These are phyloP conservation scores for Aldabrachelys gigantea DNA, from an alignment of 2,113 vertebrate species.

Conservation along the genomic window DNA sequence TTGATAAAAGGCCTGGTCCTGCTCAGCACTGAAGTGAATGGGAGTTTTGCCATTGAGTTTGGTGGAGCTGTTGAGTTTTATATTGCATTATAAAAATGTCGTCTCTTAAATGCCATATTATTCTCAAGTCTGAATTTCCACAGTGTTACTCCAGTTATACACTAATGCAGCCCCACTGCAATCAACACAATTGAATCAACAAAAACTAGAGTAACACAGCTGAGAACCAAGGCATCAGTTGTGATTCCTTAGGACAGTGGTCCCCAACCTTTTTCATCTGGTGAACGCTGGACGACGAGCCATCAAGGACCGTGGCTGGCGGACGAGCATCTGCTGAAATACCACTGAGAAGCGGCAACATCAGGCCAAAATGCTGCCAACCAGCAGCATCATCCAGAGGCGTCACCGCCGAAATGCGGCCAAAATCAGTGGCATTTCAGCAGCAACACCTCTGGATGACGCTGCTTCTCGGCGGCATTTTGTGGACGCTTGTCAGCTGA, in stretches of 20 bases:
- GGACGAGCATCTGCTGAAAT: too few species aligned
- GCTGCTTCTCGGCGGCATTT: too few species aligned
- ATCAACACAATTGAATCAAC: background rate
- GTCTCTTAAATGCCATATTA: background rate
- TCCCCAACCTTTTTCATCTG: too few species aligned
- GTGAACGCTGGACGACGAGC: too few species aligned
- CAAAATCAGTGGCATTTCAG: too few species aligned
- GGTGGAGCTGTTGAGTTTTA: background rate
- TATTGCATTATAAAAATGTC: background rate
- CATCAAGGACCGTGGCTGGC: too few species aligned
- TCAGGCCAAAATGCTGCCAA: too few species aligned
- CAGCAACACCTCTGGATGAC: too few species aligned
- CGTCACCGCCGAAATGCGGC: too few species aligned
- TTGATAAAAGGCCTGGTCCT: background rate
- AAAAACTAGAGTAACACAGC: background rate
- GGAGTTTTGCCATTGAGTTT: background rate
- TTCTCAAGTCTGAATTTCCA: background rate
- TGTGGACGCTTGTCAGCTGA: too few species aligned
- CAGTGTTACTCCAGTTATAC: background rate
- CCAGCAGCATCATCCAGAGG: too few species aligned
- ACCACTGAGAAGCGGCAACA: too few species aligned
- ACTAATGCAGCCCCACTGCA: background rate
- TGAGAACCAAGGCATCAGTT: background rate
- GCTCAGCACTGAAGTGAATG: background rate
- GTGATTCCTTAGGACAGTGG: background rate